These are phyloP conservation scores for Loxodonta africana DNA, from an alignment of 2,113 vertebrate species.

Conservation along the genomic window DNA sequence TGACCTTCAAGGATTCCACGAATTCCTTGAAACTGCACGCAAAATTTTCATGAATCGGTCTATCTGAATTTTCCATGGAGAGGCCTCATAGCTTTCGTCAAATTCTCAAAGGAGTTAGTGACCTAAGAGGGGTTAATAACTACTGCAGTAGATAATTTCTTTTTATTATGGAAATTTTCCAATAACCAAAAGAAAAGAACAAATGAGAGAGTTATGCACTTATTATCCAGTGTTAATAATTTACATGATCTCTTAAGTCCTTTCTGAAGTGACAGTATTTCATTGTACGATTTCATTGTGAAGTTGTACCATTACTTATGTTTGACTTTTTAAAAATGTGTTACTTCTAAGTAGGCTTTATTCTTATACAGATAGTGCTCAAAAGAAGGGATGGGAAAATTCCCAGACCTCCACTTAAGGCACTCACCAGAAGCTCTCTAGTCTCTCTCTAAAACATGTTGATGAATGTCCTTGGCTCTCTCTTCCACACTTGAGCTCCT, in stretches of 20 bases:
- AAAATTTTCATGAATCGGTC: background rate
- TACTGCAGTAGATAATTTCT: background rate
- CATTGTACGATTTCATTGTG: background rate
- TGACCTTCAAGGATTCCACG: background rate
- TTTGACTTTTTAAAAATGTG: background rate
- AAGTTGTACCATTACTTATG: background rate
- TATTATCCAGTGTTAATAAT: background rate
- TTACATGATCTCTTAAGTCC: background rate
- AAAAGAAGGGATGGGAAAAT: background rate
- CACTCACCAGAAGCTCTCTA: background rate
- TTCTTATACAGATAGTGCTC: background rate
- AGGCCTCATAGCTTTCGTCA: background rate
- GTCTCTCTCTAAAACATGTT: background rate
- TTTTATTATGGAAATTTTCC: background rate
- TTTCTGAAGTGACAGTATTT: constrained; percentile 14
- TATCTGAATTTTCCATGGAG: background rate
- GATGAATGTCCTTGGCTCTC: background rate
- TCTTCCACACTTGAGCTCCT: background rate
- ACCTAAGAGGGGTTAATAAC: background rate
- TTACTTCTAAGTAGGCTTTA: background rate
- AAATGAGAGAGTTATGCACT: background rate
- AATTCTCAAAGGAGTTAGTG: background rate
- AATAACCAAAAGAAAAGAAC: background rate
- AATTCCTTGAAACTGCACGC: background rate
- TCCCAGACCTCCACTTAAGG: background rate